Evolutionary conservation across 2,113 vertebrate genomes (phyloP), one percentile per base, ranked within the genome.

Genomic region (Daphoenositta chrysoptera): DNA sequence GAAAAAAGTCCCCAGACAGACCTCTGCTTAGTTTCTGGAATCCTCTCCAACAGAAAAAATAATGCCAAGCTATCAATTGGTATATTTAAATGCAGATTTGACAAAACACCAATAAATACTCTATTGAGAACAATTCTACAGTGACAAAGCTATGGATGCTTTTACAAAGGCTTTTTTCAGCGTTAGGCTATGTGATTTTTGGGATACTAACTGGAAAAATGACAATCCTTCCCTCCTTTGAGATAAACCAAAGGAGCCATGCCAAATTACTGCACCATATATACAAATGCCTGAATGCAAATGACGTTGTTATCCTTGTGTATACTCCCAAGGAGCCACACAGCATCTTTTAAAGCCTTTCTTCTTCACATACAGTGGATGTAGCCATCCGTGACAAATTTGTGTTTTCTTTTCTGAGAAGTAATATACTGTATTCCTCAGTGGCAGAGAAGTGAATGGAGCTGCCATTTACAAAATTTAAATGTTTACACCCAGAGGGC

Each of bases 401-500:
- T 64, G 85, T 95, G 90, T 92, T 94, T 96, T 93, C 95, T 94
- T 95, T 94, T 90, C 93, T 68, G 90, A 84, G 88, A 84, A 93
- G 61, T 75, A 96, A 87, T 96, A 94, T 31, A 87, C 88, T 76
- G 56, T 93, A 95, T 93, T 95, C 96, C 96, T 93, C 72, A 68
- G 81, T 63, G 93, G 35, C 84, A 96, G 91, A 64, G 58, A 93
- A 97, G 57, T 78, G 83, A 97, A 95, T 53, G 51, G 54, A 80
- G 90, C 79, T 95, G 56, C 75, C 91, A 92, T 90, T 97, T 95
- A 81, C 82, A 70, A 96, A 90, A 89, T 94, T 94, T 97, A 96
- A 97, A 96, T 96, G 96, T 98, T 97, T 97, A 95, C 91, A 96
- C 81, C 79, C 90, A 80, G 84, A 95, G 80, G 92, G 96, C 86